A percentile compares a stretch with the other conserved stretches of the same genome.
These are phyloP conservation scores for Carduelis carduelis DNA, from an alignment of 2,797 vertebrate species.

Conservation along the genomic window DNA sequence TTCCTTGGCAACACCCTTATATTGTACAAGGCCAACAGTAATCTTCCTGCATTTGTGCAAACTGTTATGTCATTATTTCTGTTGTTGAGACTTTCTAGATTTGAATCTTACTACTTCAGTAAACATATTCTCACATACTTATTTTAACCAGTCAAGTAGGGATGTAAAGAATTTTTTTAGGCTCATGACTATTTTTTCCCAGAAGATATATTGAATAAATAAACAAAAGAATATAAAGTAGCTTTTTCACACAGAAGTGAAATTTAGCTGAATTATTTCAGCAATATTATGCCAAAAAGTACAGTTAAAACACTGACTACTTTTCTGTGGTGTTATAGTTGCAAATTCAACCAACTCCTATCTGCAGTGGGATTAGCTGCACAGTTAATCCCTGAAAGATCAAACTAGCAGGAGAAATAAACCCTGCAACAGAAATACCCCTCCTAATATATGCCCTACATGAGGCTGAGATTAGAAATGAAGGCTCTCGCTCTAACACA, in stretches of 20 bases:
- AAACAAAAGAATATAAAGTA: not conserved
- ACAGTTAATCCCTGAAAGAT: constrained; percentile 9
- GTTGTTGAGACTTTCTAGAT: not conserved
- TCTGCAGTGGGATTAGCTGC: not conserved
- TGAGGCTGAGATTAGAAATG: not conserved
- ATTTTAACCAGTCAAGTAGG: not conserved
- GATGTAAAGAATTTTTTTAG: not conserved
- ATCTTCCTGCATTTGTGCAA: not conserved
- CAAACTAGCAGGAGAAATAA: not conserved
- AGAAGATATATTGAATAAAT: not conserved
- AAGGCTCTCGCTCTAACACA: not conserved
- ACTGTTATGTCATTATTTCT: not conserved
- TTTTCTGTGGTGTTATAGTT: not conserved
- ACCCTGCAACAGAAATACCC: not conserved
- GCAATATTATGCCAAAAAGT: not conserved
- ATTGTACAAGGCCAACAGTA: not conserved
- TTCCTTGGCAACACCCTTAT: constrained; percentile 25
- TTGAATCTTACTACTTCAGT: not conserved
- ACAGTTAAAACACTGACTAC: not conserved
- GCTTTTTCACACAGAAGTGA: not conserved
- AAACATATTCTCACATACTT: not conserved
- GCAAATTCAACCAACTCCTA: not conserved
- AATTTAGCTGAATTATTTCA: not conserved
- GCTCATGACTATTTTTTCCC: not conserved
- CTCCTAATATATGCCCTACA: not conserved